A percentile compares a stretch with the other conserved stretches of the same genome.
Conservation (phyloP, 2,113 vertebrate species). For the Ictalurus furcatus region DNA sequence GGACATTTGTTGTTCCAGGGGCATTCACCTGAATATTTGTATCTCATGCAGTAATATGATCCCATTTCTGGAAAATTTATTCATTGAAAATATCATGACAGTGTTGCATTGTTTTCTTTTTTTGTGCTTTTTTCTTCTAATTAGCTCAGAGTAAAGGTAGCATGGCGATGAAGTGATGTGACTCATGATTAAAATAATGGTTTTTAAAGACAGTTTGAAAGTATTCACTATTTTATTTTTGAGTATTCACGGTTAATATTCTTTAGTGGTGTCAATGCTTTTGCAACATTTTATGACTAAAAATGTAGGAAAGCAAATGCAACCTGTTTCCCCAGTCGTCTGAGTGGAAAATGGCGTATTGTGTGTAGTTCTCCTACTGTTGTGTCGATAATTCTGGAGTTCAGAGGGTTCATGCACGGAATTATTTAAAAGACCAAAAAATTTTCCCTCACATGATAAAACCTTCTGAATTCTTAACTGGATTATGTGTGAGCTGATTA, state of each 20-base stretch:
- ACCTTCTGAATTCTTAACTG: constrained; percentile 61
- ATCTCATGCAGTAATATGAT: background rate
- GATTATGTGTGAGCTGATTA: constrained; percentile 69
- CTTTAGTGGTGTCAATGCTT: background rate
- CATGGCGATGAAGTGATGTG: background rate
- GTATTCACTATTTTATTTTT: background rate
- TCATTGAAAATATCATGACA: background rate
- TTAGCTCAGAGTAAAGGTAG: background rate
- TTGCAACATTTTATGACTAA: background rate
- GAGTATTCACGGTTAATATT: background rate
- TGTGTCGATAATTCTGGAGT: background rate
- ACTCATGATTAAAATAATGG: background rate
- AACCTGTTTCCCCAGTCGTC: background rate
- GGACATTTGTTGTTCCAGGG: background rate
- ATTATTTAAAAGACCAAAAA: constrained; percentile 12
- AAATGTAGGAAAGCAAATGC: background rate
- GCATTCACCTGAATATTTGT: background rate
- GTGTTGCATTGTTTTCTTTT: background rate
- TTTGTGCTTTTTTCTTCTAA: background rate
- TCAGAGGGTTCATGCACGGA: background rate
- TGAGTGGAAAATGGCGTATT: background rate
- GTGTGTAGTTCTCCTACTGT: background rate
- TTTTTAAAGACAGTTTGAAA: background rate
- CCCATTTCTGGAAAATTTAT: background rate
- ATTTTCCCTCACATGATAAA: constrained; percentile 47